These are phyloP conservation scores for Spea hammondii DNA, from an alignment of 2,797 vertebrate species.

Conservation along the genomic window DNA sequence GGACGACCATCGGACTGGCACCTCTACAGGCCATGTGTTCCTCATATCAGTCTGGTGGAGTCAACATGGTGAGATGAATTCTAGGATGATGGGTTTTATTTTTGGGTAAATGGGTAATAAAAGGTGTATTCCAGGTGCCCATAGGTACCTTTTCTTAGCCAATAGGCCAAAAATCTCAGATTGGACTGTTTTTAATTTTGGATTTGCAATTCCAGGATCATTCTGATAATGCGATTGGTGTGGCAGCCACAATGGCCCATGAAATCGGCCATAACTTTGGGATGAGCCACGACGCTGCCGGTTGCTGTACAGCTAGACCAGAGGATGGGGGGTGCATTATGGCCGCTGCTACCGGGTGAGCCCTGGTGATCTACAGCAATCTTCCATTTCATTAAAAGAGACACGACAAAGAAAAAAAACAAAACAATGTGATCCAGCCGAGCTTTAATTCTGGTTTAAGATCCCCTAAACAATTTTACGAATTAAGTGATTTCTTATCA, in stretches of 20 bases:
- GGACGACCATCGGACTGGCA: conserved; percentile 91
- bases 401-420: too few species aligned
- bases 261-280: conserved; percentile 99
- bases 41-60: conserved; percentile 91
- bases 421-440: too few species aligned
- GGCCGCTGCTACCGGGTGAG: conserved; percentile 94
- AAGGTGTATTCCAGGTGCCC: too few species aligned
- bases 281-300: conserved; percentile 86
- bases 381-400: too few species aligned
- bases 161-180: too few species aligned
- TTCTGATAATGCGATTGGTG: conserved; percentile 84
- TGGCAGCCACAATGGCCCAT: conserved; percentile 94
- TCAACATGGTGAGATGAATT: conserved; percentile 82
- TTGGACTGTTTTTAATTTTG: neutral
- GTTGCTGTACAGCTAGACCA: conserved; percentile 81
- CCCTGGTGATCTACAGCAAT: neutral
- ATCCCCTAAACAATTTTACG: too few species aligned
- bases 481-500: too few species aligned
- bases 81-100: too few species aligned
- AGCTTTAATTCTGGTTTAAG: too few species aligned
- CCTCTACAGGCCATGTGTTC: conserved; percentile 96
- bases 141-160: too few species aligned
- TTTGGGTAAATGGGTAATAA: too few species aligned
- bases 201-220: conserved; percentile 77
- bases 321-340: conserved; percentile 95